A percentile compares a stretch with the other conserved stretches of the same genome.
Conservation (phyloP, 2,888 invertebrate species). For the Luperina nickerlii region DNA sequence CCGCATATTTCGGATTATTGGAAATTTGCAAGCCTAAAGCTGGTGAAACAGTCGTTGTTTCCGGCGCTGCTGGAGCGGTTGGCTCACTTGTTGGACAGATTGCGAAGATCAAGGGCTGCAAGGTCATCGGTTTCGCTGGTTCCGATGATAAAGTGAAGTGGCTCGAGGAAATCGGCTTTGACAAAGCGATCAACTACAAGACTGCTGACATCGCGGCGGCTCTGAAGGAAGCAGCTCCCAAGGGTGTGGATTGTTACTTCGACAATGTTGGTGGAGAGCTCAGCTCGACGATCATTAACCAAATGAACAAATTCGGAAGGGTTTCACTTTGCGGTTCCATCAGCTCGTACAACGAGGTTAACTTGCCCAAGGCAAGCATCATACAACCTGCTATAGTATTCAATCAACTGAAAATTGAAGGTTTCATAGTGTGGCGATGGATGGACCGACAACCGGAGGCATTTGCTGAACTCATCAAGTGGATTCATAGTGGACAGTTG, state of each 20-base stretch:
- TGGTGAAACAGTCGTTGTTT: conserved; percentile 93
- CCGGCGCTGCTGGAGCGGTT: conserved; percentile 94
- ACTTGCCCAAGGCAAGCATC: conserved; percentile 78
- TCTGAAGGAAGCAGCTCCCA: conserved; percentile 86
- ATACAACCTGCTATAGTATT: conserved; percentile 90
- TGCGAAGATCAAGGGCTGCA: conserved; percentile 92
- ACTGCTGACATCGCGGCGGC: conserved; percentile 85
- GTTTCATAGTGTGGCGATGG: conserved; percentile 90
- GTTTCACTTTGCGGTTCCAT: conserved; percentile 88
- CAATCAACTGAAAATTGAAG: conserved; percentile 91
- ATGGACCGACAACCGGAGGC: conserved; percentile 90
- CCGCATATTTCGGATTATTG: conserved; percentile 93
- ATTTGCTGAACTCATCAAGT: conserved; percentile 89
- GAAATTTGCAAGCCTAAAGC: conserved; percentile 92
- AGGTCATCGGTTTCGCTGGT: conserved; percentile 93
- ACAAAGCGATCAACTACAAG: conserved; percentile 93
- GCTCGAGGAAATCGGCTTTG: conserved; percentile 92
- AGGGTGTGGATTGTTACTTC: conserved; percentile 94
- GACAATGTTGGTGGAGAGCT: conserved; percentile 93
- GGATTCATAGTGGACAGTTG: conserved; percentile 92
- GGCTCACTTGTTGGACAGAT: conserved; percentile 94
- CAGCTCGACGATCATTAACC: conserved; percentile 88
- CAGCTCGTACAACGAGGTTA: conserved; percentile 78
- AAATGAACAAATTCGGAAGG: conserved; percentile 91
- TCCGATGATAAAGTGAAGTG: conserved; percentile 74